Evolutionary conservation across 2,888 invertebrate species (phyloP).

Genomic region (Odontothrips loti): DNA sequence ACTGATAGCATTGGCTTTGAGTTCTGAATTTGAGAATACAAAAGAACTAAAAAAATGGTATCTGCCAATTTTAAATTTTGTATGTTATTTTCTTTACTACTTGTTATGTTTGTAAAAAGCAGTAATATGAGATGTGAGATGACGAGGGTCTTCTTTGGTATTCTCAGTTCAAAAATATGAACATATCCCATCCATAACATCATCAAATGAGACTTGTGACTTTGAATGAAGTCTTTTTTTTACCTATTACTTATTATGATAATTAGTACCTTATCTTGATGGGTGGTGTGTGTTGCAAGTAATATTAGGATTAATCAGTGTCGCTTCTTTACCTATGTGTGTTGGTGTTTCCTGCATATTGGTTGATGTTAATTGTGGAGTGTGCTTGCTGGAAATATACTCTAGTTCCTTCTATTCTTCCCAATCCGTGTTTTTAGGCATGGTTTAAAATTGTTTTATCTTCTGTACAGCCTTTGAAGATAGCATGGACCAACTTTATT

Average conservation of each 20-base stretch:
- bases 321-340: not conserved
- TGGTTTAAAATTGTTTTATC: slow-evolving; percentile 8
- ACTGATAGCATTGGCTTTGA: not conserved
- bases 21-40: not conserved
- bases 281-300: not conserved
- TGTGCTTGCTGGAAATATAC: slow-evolving; percentile 1
- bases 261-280: not conserved
- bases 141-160: not conserved
- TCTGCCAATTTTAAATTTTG: no score
- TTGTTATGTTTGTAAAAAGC: not conserved
- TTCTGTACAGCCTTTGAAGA: slow-evolving; percentile 11
- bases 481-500: not conserved
- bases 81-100: not conserved
- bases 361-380: slow-evolving; percentile 8
- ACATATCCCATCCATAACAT: not conserved
- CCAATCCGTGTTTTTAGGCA: slow-evolving; percentile 12
- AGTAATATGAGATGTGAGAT: no score
- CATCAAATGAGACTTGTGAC: not conserved
- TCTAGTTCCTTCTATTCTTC: not conserved
- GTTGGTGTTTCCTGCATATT: slow-evolving; percentile 17
- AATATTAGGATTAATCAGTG: not conserved
- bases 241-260: not conserved
- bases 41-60: not conserved
- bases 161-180: not conserved
- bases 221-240: no score